phyloP scores from a whole-genome alignment of 1,140 invertebrate species.

The Drosophila tristis region DNA sequence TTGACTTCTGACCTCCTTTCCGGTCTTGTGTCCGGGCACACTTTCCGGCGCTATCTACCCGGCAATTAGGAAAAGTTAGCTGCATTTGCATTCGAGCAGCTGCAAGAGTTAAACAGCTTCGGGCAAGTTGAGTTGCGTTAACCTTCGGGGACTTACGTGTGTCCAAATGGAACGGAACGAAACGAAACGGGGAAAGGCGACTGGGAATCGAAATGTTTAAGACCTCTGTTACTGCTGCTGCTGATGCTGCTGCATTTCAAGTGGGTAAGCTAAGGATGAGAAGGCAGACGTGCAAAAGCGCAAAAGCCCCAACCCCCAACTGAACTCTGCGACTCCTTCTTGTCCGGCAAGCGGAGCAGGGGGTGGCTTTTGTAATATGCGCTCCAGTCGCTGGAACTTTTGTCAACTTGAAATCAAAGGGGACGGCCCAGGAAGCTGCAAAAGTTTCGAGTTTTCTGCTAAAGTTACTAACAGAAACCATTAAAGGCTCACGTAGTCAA shows the following conservation, averaged over 20 bases:
- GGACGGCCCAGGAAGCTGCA: slow-evolving; percentile 50
- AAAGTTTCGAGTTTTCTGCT: slow-evolving; percentile 62
- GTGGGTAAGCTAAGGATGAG: slow-evolving; percentile 44
- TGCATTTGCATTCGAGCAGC: slow-evolving; percentile 45
- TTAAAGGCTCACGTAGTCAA: slow-evolving; percentile 78
- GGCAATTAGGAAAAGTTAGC: slow-evolving; percentile 64
- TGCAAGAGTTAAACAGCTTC: slow-evolving; percentile 68
- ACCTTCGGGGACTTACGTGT: slow-evolving; percentile 64
- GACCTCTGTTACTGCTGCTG: slow-evolving; percentile 38
- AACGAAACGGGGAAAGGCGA: slow-evolving; percentile 54
- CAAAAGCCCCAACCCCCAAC: slow-evolving; percentile 16
- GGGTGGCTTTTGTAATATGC: slow-evolving; percentile 62
- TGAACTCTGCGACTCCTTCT: not conserved
- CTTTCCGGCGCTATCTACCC: slow-evolving; percentile 43
- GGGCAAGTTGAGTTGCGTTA: slow-evolving; percentile 34
- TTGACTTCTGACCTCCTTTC: slow-evolving; percentile 28
- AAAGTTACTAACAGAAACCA: slow-evolving; percentile 71
- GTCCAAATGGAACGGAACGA: slow-evolving; percentile 71
- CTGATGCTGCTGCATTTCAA: slow-evolving; percentile 68
- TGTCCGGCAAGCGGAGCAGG: slow-evolving; percentile 19
- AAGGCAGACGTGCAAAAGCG: slow-evolving; percentile 32
- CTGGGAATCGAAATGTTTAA: slow-evolving; percentile 49
- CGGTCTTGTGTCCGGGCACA: slow-evolving; percentile 21
- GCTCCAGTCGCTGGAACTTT: slow-evolving; percentile 68
- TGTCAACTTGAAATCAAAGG: slow-evolving; percentile 75